These are phyloP conservation scores for Coremacera marginata DNA, from an alignment of 2,888 invertebrate species.

Conservation along the genomic window DNA sequence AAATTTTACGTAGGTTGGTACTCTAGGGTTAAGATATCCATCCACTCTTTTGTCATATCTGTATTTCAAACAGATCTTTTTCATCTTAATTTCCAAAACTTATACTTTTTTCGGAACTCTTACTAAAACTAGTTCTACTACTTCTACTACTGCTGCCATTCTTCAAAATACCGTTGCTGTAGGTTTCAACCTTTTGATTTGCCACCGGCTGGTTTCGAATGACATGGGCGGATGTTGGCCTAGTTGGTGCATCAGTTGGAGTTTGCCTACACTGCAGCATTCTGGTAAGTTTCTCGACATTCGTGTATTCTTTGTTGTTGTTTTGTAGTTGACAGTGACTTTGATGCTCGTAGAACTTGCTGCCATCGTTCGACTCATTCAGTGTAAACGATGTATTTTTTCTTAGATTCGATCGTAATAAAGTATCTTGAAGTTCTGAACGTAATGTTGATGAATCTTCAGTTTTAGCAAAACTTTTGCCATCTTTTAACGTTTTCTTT, in stretches of 20 bases:
- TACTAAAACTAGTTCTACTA: conserved; percentile 51
- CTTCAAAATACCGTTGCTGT: conserved; percentile 71
- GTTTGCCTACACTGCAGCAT: conserved; percentile 49
- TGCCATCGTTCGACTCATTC: conserved; percentile 67
- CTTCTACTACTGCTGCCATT: conserved; percentile 59
- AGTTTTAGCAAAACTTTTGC: neutral
- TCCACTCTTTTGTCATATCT: neutral
- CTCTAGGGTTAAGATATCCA: no score
- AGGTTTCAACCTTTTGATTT: conserved; percentile 38
- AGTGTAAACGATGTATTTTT: conserved; percentile 62
- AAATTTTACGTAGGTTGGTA: no score
- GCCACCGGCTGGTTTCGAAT: neutral
- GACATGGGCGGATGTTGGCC: neutral
- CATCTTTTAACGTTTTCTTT: conserved; percentile 38
- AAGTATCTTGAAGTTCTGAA: conserved; percentile 80
- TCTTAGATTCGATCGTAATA: conserved; percentile 82
- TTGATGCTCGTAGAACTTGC: conserved; percentile 46
- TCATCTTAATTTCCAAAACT: conserved; percentile 64
- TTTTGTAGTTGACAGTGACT: conserved; percentile 49
- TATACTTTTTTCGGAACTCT: conserved; percentile 63
- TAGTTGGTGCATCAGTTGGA: neutral
- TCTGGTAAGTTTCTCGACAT: conserved; percentile 51
- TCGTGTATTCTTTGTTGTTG: conserved; percentile 43
- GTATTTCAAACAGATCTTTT: neutral
- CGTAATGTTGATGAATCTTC: conserved; percentile 73